Conservation (phyloP, 2,888 invertebrate genomes). For the Mamestra brassicae region DNA sequence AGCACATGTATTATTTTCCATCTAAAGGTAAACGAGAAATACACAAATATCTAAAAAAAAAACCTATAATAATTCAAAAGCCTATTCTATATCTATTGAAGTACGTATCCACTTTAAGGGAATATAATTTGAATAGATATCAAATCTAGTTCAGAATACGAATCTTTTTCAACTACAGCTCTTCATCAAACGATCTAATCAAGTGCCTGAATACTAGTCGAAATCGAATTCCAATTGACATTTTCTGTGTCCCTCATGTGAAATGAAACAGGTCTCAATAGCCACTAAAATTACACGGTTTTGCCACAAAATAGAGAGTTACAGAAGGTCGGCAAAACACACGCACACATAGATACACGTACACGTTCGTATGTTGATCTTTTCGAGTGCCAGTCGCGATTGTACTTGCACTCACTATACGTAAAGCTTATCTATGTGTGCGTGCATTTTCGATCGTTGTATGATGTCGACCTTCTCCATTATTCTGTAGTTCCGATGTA, state of each 20-base stretch:
- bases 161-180: conserved; percentile 20
- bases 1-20: neutral
- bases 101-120: neutral
- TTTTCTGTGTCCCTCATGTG: conserved; percentile 37
- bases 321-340: neutral
- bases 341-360: neutral
- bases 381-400: neutral
- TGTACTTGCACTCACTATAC: neutral
- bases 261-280: conserved; percentile 31
- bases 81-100: neutral
- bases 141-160: conserved; percentile 18
- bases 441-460: neutral
- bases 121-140: conserved; percentile 9
- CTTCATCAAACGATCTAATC: conserved; percentile 36
- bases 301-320: neutral
- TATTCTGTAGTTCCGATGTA: neutral
- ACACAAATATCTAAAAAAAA: neutral
- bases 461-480: neutral
- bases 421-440: neutral
- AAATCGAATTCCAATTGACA: conserved; percentile 56
- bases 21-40: neutral
- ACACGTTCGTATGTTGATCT: neutral
- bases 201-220: conserved; percentile 32
- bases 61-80: too few species aligned
- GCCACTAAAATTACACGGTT: conserved; percentile 24